Percentiles rank a stretch among this genome's conserved stretches.
These are phyloP conservation scores for Strigamia crassipes DNA, from an alignment of 2,888 invertebrate genomes.

Conservation along the genomic window DNA sequence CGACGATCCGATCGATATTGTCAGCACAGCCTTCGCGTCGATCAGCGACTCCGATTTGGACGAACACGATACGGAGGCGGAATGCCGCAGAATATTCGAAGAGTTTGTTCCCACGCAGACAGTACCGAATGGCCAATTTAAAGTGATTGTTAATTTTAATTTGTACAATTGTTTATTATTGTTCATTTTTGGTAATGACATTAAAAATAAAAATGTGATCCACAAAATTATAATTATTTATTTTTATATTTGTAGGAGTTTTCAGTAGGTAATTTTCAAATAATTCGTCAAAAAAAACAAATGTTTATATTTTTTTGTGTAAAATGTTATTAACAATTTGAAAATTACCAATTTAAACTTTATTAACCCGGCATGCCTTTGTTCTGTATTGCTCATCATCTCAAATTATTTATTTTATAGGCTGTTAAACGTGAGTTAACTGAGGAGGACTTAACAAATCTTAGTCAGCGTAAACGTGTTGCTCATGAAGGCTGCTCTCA, in stretches of 20 bases:
- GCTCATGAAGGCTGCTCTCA: conserved; percentile 69
- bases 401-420: conserved; percentile 44
- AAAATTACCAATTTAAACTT: too few relatives aligned
- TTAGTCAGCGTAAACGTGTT: conserved; percentile 68
- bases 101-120: conserved; percentile 64
- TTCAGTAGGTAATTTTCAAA: too few relatives aligned
- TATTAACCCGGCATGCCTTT: too few relatives aligned
- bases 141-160: background rate
- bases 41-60: conserved; percentile 64
- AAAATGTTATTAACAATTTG: too few relatives aligned
- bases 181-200: background rate
- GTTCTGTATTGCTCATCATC: too few relatives aligned
- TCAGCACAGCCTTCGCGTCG: conserved; percentile 35
- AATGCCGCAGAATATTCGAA: conserved; percentile 85
- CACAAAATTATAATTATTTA: background rate
- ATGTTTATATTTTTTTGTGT: too few relatives aligned
- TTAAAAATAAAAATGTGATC: background rate
- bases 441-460: background rate
- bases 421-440: conserved; percentile 49
- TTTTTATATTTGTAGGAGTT: too few relatives aligned
- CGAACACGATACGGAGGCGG: conserved; percentile 71
- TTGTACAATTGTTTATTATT: background rate
- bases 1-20: background rate
- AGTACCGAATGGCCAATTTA: background rate
- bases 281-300: too few relatives aligned